Evolutionary conservation across 2,888 invertebrate species (phyloP).

Genomic region (Ellobium chinense): DNA sequence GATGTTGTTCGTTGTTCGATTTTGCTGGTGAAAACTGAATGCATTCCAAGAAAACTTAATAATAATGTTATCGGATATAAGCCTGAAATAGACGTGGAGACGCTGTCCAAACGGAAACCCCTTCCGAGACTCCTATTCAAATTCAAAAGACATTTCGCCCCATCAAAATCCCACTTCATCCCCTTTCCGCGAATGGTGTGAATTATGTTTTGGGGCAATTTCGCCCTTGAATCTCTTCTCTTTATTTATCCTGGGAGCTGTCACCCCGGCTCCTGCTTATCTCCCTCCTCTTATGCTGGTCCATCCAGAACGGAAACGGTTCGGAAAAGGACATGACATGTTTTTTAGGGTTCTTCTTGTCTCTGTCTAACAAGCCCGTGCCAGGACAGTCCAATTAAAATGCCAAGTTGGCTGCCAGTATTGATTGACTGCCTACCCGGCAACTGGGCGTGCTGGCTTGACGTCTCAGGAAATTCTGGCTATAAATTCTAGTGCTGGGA

Average conservation of each 20-base stretch:
- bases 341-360: background rate
- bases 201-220: background rate
- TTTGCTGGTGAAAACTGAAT: no score
- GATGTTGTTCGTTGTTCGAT: no score
- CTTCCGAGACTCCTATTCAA: background rate
- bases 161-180: background rate
- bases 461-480: conserved; percentile 33
- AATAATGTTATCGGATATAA: no score
- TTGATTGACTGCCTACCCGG: conserved; percentile 23
- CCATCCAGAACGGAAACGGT: background rate
- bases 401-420: conserved; percentile 2
- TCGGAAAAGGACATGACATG: background rate
- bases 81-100: no score
- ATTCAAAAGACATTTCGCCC: background rate
- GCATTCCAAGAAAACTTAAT: no score
- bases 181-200: background rate
- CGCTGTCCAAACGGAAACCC: no score
- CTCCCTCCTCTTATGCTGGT: background rate
- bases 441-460: background rate
- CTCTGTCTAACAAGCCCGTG: background rate
- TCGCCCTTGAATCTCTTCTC: background rate
- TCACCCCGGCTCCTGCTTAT: background rate
- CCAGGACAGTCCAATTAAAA: conserved; percentile 21
- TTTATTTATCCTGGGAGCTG: no score
- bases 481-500: conserved; percentile 8